A percentile compares a stretch with the other conserved stretches of the same genome.
These are phyloP conservation scores for Parasteatoda lunata DNA, from an alignment of 2,888 invertebrate genomes.

Conservation along the genomic window DNA sequence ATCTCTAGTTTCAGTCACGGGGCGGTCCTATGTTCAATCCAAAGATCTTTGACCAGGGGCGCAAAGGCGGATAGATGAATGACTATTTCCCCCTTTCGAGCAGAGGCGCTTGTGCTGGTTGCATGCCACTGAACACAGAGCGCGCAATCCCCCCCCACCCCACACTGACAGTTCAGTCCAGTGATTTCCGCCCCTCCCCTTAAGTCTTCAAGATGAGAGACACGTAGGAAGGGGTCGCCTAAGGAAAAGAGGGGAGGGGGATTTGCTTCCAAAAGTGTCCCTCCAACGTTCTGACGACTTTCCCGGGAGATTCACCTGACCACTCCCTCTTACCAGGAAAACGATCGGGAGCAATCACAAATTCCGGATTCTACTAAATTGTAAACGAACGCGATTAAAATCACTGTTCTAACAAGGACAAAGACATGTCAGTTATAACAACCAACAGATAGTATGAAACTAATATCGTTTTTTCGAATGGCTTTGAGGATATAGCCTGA, in stretches of 20 bases:
- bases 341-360: slow-evolving; percentile 30
- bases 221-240: slow-evolving; percentile 27
- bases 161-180: slow-evolving; percentile 20
- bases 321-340: slow-evolving; percentile 22
- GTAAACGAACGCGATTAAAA: not conserved
- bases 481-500: too few species aligned
- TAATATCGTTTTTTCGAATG: too few species aligned
- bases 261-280: slow-evolving; percentile 34
- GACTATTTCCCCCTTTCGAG: not conserved
- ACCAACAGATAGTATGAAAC: too few species aligned
- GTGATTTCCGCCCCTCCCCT: slow-evolving; percentile 28
- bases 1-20: not conserved
- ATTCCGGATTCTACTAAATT: slow-evolving; percentile 23
- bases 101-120: not conserved
- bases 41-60: slow-evolving; percentile 23
- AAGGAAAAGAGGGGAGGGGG: not conserved
- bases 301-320: slow-evolving; percentile 59
- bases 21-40: slow-evolving; percentile 11
- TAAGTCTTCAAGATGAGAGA: slow-evolving; percentile 24
- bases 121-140: slow-evolving; percentile 35
- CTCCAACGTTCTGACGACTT: slow-evolving; percentile 11
- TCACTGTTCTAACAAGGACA: too few species aligned
- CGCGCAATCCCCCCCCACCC: slow-evolving; percentile 12
- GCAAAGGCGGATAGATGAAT: not conserved
- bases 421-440: too few species aligned